Evolutionary conservation across 2,888 invertebrate species (phyloP).

Genomic region (Meteorus cinctellus): DNA sequence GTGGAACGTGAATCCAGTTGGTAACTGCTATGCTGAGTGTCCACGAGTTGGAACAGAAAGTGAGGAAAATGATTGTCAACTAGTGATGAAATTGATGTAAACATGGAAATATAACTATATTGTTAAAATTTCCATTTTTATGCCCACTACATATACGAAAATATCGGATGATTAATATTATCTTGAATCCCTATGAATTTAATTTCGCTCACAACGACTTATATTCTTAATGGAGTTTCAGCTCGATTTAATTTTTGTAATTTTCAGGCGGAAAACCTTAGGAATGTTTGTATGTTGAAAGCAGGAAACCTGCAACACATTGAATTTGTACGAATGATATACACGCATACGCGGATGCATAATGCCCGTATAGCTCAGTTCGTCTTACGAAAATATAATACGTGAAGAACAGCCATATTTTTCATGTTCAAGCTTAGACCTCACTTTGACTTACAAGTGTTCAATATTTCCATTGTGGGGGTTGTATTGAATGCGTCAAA

Average conservation of each 20-base stretch:
- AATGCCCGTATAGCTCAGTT: background rate
- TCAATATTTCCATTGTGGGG: background rate
- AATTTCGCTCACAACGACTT: no score
- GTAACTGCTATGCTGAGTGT: constrained; percentile 10
- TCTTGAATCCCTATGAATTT: background rate
- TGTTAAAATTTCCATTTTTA: constrained; percentile 54
- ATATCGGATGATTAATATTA: constrained; percentile 34
- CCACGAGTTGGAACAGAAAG: constrained; percentile 20
- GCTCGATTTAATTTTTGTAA: no score
- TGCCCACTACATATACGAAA: background rate
- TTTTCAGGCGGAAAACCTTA: no score
- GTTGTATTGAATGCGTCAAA: no score
- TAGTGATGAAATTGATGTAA: constrained; percentile 27
- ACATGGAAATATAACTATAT: constrained; percentile 51
- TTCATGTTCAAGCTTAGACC: no score
- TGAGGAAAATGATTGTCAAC: constrained; percentile 11
- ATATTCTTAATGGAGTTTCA: no score
- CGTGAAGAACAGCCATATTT: no score
- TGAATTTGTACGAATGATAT: background rate
- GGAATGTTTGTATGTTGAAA: no score
- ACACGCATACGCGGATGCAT: background rate
- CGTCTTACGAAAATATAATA: no score
- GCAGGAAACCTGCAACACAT: no score
- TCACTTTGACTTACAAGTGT: no score
- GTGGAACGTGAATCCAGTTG: constrained; percentile 57